A percentile compares a stretch with the other conserved stretches of the same genome.
Evolutionary conservation across 2,113 vertebrate genomes (phyloP).

Genomic region (Halcyon malimbica): DNA sequence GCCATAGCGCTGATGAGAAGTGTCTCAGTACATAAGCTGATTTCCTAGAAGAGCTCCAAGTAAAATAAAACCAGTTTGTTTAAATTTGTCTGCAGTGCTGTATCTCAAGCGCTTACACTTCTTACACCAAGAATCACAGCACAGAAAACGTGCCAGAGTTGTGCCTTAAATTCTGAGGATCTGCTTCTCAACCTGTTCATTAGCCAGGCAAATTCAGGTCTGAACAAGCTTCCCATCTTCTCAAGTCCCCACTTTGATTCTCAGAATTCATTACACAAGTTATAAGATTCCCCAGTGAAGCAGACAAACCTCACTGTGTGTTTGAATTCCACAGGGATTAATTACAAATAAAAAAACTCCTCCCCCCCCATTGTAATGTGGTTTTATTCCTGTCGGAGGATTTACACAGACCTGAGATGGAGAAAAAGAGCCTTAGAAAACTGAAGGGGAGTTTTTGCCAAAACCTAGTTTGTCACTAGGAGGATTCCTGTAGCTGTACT

Average conservation of each 20-base stretch:
- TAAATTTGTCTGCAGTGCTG: background rate
- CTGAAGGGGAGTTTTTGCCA: background rate
- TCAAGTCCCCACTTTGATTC: fast-evolving
- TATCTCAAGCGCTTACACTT: background rate
- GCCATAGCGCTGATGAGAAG: background rate
- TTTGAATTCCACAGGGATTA: background rate
- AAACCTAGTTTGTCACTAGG: background rate
- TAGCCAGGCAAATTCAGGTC: background rate
- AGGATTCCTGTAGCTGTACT: background rate
- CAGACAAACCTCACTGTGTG: background rate
- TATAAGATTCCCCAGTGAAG: background rate
- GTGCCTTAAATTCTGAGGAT: background rate
- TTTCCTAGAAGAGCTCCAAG: background rate
- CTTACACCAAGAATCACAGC: background rate
- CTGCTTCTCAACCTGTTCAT: background rate
- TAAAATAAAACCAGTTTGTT: background rate
- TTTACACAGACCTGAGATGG: background rate
- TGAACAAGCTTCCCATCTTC: background rate
- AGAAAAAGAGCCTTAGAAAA: background rate
- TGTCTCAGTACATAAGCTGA: background rate
- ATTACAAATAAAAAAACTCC: background rate
- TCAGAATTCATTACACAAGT: background rate
- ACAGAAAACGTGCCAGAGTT: background rate
- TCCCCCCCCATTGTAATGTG: background rate
- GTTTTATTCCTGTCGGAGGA: background rate